A percentile compares a stretch with the other conserved stretches of the same genome.
These are phyloP conservation scores for Exephanes ischioxanthus DNA, from an alignment of 2,888 invertebrate species.

Conservation along the genomic window DNA sequence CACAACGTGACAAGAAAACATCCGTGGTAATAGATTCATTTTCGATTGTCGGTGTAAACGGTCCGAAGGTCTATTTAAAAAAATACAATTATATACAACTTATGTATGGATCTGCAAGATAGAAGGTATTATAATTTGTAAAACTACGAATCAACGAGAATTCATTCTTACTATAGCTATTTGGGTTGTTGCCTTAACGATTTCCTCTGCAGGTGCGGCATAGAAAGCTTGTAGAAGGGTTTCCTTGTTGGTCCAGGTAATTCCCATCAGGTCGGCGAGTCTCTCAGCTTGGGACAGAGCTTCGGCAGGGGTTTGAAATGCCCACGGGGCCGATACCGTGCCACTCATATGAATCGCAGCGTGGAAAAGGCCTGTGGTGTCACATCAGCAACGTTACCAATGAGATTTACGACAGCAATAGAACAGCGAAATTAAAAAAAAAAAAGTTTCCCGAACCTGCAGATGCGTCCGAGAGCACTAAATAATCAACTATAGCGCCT, in stretches of 20 bases:
- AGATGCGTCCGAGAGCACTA: slow-evolving; percentile 69
- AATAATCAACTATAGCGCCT: slow-evolving; percentile 77
- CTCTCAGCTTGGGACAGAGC: slow-evolving; percentile 73
- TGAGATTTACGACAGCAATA: neutral
- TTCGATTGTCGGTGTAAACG: slow-evolving; percentile 86
- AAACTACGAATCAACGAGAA: slow-evolving; percentile 75
- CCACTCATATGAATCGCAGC: slow-evolving; percentile 87
- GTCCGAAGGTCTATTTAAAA: slow-evolving; percentile 70
- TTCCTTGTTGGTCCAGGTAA: slow-evolving; percentile 76
- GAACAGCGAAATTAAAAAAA: neutral
- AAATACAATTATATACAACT: neutral
- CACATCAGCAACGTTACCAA: neutral
- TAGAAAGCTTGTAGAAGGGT: slow-evolving; percentile 83
- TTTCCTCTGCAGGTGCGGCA: slow-evolving; percentile 81
- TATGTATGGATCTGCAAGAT: too few species aligned
- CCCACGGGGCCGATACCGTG: slow-evolving; percentile 86
- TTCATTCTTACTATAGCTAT: slow-evolving; percentile 78
- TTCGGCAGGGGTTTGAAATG: slow-evolving; percentile 74
- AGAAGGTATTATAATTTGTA: neutral
- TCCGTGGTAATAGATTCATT: slow-evolving; percentile 84
- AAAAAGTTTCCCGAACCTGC: slow-evolving; percentile 62
- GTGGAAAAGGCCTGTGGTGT: slow-evolving; percentile 85
- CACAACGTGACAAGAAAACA: slow-evolving; percentile 85
- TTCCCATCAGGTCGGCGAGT: slow-evolving; percentile 82
- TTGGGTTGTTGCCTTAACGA: slow-evolving; percentile 74